A percentile compares a stretch with the other conserved stretches of the same genome.
These are phyloP conservation scores for Dermochelys coriacea DNA, from an alignment of 2,797 vertebrate species.

Conservation along the genomic window DNA sequence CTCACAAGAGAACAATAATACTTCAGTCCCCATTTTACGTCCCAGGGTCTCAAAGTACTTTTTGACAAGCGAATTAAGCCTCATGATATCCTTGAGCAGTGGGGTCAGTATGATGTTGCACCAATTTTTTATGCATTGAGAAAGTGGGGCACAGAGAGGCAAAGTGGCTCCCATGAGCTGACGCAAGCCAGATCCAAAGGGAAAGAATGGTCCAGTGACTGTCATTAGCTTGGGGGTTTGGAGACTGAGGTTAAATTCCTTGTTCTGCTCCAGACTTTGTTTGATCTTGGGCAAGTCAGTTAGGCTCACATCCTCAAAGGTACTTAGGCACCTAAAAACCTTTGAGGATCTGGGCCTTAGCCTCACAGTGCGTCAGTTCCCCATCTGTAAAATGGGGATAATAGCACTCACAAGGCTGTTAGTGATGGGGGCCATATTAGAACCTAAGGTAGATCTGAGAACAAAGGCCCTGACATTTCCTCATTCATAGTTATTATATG, in stretches of 20 bases:
- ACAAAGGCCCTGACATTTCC: neutral
- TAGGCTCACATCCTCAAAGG: neutral
- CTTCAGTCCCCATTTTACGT: neutral
- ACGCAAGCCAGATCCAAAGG: neutral
- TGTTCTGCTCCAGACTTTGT: neutral
- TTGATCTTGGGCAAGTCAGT: neutral
- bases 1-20: neutral
- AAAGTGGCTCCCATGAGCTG: neutral
- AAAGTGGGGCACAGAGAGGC: neutral
- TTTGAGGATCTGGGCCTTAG: neutral
- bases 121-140: neutral
- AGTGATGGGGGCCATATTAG: neutral
- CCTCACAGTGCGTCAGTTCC: neutral
- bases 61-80: constrained; percentile 40
- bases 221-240: neutral
- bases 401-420: neutral
- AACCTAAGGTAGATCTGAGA: neutral
- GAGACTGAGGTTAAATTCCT: neutral
- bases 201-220: neutral
- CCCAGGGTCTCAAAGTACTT: neutral
- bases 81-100: neutral
- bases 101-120: neutral
- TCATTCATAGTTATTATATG: neutral
- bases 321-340: neutral
- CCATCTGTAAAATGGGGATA: neutral